A percentile compares a stretch with the other conserved stretches of the same genome.
phyloP scores from a whole-genome alignment of 2,797 vertebrate genomes.

The Apodemus agrarius region DNA sequence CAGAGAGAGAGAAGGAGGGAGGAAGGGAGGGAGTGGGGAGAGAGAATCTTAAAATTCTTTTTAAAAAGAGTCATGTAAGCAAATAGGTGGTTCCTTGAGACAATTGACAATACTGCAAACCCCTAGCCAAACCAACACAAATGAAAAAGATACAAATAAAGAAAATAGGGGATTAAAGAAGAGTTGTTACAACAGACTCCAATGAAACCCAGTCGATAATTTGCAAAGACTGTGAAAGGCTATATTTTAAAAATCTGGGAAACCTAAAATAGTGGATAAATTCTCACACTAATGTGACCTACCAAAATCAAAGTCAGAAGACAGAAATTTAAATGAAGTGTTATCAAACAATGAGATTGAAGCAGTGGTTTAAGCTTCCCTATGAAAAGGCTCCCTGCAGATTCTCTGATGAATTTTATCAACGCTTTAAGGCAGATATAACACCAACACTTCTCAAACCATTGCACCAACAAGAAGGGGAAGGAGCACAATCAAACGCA shows the following conservation, averaged over 20 bases:
- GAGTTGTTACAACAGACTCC: neutral
- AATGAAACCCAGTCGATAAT: neutral
- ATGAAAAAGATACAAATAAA: neutral
- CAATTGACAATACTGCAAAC: neutral
- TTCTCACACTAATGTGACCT: neutral
- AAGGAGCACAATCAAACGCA: too few species aligned
- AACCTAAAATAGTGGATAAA: neutral
- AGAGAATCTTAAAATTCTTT: neutral
- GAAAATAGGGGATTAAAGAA: neutral
- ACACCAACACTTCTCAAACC: neutral
- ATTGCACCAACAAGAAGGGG: neutral
- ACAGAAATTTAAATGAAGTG: neutral
- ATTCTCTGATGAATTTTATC: neutral
- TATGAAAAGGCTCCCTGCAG: neutral
- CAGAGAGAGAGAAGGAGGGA: too few species aligned
- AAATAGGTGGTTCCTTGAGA: neutral
- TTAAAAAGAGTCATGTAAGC: neutral
- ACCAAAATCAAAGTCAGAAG: neutral
- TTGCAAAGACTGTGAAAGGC: neutral
- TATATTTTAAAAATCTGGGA: neutral
- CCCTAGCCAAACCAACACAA: neutral
- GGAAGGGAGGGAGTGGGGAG: fast-evolving
- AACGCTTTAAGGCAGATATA: neutral
- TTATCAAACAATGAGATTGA: neutral
- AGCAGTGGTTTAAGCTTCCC: neutral